Conservation (phyloP, 2,113 vertebrate genomes). For the Procavia capensis region DNA sequence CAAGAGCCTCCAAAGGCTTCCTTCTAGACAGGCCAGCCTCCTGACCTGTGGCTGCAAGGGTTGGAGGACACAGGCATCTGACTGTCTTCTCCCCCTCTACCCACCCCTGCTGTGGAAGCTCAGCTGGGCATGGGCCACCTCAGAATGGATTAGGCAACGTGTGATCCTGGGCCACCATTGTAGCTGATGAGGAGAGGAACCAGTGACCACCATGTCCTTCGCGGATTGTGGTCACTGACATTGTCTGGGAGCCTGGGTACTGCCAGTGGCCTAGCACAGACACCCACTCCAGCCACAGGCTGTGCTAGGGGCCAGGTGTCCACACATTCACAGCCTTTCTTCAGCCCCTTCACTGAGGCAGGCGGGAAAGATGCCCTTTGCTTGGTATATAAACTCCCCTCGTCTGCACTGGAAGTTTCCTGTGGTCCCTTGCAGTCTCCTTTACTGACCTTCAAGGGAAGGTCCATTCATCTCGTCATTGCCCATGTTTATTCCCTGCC, state of each 20-base stretch:
- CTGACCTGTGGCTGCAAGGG: neutral
- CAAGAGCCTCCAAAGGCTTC: neutral
- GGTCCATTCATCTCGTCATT: neutral
- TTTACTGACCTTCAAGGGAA: neutral
- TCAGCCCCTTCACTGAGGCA: neutral
- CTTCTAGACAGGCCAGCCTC: neutral
- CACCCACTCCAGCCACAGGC: neutral
- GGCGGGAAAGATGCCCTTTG: neutral
- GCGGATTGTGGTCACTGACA: neutral
- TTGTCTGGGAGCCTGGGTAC: neutral
- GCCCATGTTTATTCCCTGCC: rapidly evolving
- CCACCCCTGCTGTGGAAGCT: neutral
- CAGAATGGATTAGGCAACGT: too few relatives aligned
- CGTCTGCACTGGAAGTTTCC: neutral
- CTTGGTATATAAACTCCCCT: neutral
- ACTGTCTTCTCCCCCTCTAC: neutral
- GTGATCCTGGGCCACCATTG: too few relatives aligned
- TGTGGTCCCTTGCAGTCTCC: neutral
- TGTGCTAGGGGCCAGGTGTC: neutral
- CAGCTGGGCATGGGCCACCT: rapidly evolving
- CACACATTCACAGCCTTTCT: neutral
- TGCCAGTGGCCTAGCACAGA: neutral
- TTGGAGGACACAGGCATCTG: neutral
- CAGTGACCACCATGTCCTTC: neutral
- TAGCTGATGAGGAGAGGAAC: too few relatives aligned